A percentile compares a stretch with the other conserved stretches of the same genome.
Conservation (phyloP, 2,113 vertebrate species). For the Gallinago media region DNA sequence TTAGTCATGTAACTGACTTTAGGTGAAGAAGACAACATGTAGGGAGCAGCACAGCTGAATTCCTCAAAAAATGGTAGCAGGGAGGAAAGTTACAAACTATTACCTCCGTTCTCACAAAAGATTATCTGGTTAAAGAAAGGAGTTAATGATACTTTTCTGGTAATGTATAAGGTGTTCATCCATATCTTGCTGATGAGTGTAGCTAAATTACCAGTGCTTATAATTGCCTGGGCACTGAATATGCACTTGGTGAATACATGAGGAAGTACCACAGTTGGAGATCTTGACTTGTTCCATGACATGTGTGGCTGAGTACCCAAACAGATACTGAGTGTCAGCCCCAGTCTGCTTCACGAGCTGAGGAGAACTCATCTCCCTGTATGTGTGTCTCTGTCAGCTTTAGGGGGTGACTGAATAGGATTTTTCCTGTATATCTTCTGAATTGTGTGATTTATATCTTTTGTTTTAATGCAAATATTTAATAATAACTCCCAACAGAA, state of each 20-base stretch:
- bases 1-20: not conserved
- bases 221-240: not conserved
- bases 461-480: constrained; percentile 2
- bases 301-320: not conserved
- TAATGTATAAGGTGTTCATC: not conserved
- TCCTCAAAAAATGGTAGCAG: not conserved
- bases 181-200: not conserved
- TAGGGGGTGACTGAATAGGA: not conserved
- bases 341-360: not conserved
- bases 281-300: not conserved
- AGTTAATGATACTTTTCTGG: not conserved
- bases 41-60: not conserved
- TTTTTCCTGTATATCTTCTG: not conserved
- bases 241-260: not conserved
- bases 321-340: not conserved
- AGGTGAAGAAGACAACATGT: not conserved
- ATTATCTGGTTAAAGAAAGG: not conserved
- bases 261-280: not conserved
- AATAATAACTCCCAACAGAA: constrained; percentile 9
- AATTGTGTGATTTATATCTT: not conserved
- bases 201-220: not conserved
- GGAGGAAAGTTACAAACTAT: not conserved
- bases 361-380: not conserved
- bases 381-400: not conserved
- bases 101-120: not conserved